Percentiles rank a stretch among this genome's conserved stretches.
phyloP scores from a whole-genome alignment of 2,888 invertebrate genomes.

The Microchrysa polita region DNA sequence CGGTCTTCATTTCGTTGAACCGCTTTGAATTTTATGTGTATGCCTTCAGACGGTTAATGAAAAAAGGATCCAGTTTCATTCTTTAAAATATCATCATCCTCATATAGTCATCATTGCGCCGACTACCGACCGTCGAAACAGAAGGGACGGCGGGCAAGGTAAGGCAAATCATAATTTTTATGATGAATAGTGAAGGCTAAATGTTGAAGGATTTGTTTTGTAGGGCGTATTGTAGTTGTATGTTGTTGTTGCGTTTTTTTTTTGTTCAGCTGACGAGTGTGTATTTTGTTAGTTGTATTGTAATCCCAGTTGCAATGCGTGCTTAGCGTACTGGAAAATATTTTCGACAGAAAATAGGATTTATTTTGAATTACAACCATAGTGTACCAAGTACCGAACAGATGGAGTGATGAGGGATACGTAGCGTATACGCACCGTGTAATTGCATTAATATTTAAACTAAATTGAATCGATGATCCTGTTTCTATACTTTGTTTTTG shows the following conservation, averaged over 20 bases:
- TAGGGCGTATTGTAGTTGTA: neutral
- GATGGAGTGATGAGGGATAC: too few species aligned
- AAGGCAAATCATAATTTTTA: conserved; percentile 41
- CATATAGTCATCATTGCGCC: neutral
- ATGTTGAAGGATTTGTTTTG: conserved; percentile 7
- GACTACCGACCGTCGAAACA: neutral
- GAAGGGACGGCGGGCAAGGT: conserved; percentile 5
- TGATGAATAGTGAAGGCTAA: conserved; percentile 15
- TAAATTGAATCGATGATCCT: too few species aligned
- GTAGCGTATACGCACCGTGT: too few species aligned
- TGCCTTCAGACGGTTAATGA: neutral
- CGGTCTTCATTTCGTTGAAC: neutral
- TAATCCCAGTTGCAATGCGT: conserved; percentile 9
- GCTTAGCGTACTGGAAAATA: neutral
- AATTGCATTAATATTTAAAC: too few species aligned
- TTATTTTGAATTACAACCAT: too few species aligned
- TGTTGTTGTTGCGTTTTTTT: too few species aligned
- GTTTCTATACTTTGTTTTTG: too few species aligned
- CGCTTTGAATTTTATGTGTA: neutral
- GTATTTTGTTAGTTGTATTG: neutral
- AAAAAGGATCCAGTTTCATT: conserved; percentile 34
- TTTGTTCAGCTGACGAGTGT: neutral
- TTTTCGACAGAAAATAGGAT: neutral
- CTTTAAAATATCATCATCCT: neutral
- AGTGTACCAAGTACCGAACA: too few species aligned